Evolutionary conservation across 2,888 invertebrate species (phyloP).

Genomic region (Noctua pronuba): DNA sequence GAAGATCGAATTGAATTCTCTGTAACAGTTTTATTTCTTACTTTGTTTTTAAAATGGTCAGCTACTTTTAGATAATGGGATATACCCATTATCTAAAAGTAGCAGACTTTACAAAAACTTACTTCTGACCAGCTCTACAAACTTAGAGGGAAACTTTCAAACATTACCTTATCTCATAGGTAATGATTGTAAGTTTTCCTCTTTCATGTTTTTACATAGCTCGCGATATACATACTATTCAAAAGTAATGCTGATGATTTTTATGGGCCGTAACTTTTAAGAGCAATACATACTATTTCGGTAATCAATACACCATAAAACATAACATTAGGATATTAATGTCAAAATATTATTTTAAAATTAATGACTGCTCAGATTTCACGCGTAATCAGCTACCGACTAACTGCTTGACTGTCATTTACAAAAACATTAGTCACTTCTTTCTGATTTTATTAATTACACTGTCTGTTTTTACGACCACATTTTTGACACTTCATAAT

Average conservation of each 20-base stretch:
- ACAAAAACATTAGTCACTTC: slow-evolving; percentile 26
- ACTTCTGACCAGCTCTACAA: background rate
- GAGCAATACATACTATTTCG: slow-evolving; percentile 12
- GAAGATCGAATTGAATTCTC: background rate
- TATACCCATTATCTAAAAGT: no score
- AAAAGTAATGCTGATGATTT: background rate
- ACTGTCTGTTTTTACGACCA: slow-evolving; percentile 31
- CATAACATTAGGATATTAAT: slow-evolving; percentile 30
- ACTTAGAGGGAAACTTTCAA: background rate
- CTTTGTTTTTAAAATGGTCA: background rate
- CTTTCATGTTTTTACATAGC: background rate
- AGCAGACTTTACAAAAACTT: background rate
- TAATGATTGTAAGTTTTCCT: background rate
- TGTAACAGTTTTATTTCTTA: background rate
- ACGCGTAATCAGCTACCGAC: slow-evolving; percentile 45
- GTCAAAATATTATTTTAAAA: slow-evolving; percentile 29
- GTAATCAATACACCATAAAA: slow-evolving; percentile 38
- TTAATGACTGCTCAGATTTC: slow-evolving; percentile 48
- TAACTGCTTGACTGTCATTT: slow-evolving; percentile 38
- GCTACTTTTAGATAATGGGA: background rate
- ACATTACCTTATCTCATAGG: background rate
- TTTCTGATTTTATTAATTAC: slow-evolving; percentile 33
- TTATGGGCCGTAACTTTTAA: background rate
- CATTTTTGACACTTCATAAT: slow-evolving; percentile 11
- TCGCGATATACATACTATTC: background rate